Evolutionary conservation across 1,140 invertebrate genomes (phyloP), one percentile per base, ranked within the genome.

Genomic region (Solenopsis fugax): DNA sequence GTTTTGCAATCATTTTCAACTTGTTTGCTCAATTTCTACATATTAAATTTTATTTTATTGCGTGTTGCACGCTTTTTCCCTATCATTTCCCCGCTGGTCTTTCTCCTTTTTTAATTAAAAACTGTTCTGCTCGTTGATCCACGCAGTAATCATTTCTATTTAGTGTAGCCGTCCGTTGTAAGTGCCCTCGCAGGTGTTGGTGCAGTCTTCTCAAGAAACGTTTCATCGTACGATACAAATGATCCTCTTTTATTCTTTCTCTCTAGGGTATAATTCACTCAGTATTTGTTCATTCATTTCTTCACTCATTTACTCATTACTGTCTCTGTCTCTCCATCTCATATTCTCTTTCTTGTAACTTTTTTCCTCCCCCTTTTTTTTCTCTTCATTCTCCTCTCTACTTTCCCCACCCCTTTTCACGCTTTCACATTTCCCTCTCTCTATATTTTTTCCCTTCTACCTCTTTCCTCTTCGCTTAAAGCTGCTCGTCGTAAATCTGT

Each of bases 401-500:
- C 13, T 29, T 4, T 37, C 45, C 52, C 50, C 7, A 2, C 12
- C 0, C 24, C 50, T 45, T 52, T 24, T 37, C 10, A 56, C 24
- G 24, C 37, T 18, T 60, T 77, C 37, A 41, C 45, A 37, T 21
- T 29, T 62, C 13, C 45, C 52, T 34, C 29, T n/a, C 45, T 18
- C 10, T 50, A 34, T 50, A 34, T 48, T 54, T 54, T 34, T 52
- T 50, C 13, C 2, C 50, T 78, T 29, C 12, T 45, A 10, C 37
- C 24, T 54, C 60, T 41, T 34, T 50, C 7, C 48, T 60, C 52
- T 34, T 58, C 54, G 48, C n/a, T 41, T 37, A 84, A 48, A 56
- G 41, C 69, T 37, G 71, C 41, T 75, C 45, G 80, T 50, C 69
- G 80, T 84, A 84, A 84, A 84, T 84, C 64, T 65, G 34, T 50